phyloP scores from a whole-genome alignment of 2,797 vertebrate genomes.

The Gymnodraco acuticeps region DNA sequence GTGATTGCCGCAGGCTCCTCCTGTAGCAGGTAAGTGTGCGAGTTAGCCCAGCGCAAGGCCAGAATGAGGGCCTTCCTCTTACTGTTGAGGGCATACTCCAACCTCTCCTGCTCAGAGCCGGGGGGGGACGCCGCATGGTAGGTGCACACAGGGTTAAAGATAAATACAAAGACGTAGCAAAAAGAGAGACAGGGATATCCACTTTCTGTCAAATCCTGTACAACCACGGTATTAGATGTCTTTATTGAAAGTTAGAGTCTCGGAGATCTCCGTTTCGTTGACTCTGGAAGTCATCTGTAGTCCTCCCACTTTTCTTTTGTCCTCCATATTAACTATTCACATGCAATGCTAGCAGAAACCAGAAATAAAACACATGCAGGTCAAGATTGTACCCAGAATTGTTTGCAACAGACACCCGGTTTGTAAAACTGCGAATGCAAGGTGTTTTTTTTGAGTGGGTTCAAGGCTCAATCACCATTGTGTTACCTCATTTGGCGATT shows the following conservation, averaged over 20 bases:
- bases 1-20: conserved; percentile 93
- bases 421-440: no score
- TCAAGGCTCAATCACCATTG: no score
- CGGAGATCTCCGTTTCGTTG: no score
- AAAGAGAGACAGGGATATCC: background rate
- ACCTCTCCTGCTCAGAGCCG: conserved; percentile 94
- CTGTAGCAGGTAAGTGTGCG: conserved; percentile 91
- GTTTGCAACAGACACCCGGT: no score
- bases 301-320: no score
- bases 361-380: no score
- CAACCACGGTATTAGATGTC: background rate
- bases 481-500: no score
- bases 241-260: background rate
- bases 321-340: no score
- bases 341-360: no score
- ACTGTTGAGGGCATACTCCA: conserved; percentile 93
- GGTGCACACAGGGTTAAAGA: conserved; percentile 90
- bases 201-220: background rate
- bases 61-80: conserved; percentile 92
- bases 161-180: conserved; percentile 29
- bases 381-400: no score
- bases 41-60: conserved; percentile 91
- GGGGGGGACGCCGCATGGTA: conserved; percentile 94
- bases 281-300: no score
- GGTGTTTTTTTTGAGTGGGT: no score